Base-by-base conservation (phyloP, 2,113 vertebrate species). In the Siphamia tubifer region DNA sequence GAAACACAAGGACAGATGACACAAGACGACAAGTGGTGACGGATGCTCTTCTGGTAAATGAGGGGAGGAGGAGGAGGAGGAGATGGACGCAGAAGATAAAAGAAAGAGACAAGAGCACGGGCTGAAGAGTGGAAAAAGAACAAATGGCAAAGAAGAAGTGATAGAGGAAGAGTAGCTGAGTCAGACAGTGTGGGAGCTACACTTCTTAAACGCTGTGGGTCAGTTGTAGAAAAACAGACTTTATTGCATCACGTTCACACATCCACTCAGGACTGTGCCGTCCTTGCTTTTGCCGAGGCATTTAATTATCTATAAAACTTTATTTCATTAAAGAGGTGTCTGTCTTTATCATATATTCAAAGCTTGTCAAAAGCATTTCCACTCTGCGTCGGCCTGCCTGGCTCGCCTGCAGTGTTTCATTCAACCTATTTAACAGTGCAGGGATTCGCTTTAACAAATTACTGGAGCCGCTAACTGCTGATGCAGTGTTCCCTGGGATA, bases 401-500 rank as follows among this genome's bases (percentile, higher is more conserved):
- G 19, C 10, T 8, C 15, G 31, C 47, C 70, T 34, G 31, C 23
- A 45, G 32, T 24, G 8, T 52, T 58, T 58, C 20, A 39, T 38
- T 44, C 31, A 52, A 20, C 17, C 36, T 23, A 6, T 52, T 52
- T 58, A 43, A 66, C 25, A 31, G 47, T 12, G 19, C 48, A 27
- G 40, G 15, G 24, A 30, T 51, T 53, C 21, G 16, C 17, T 52
- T 16, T 34, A 19, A 47, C 23, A 45, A 44, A 44, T 45, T 31
- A 70, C 24, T 34, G 6, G 24, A 25, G n/a, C 40, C 24, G 40
- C 8, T 68, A 61, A 61, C 32, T 24, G 47, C 64, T 55, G 64
- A 62, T 48, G 40, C 35, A 49, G 20, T 43, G 36, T 44, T 40
- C 48, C 42, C 27, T 11, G 16, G 55, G 61, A 74, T 61, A 67